Evolutionary conservation across 2,888 invertebrate species (phyloP).

Genomic region (Cosmorhoe ocellata): DNA sequence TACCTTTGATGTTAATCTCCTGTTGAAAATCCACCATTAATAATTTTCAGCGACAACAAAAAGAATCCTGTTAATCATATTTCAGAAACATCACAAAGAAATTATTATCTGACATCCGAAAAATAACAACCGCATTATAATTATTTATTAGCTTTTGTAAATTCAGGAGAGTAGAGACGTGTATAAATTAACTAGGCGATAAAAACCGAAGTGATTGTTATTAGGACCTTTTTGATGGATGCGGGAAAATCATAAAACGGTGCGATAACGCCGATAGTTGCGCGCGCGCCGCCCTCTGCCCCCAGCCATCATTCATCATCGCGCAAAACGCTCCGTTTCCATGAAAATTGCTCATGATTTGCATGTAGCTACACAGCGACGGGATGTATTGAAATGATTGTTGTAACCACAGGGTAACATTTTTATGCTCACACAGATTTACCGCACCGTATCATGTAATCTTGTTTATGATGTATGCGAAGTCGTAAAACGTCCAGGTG

Average conservation of each 20-base stretch:
- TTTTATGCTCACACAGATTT: constrained; percentile 42
- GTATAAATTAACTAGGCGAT: constrained; percentile 46
- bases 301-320: constrained; percentile 50
- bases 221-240: constrained; percentile 47
- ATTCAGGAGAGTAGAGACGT: constrained; percentile 43
- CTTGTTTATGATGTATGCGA: constrained; percentile 28
- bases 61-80: constrained; percentile 61
- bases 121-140: constrained; percentile 59
- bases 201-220: constrained; percentile 46
- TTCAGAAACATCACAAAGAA: constrained; percentile 59
- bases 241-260: constrained; percentile 53
- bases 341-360: constrained; percentile 57
- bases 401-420: constrained; percentile 36
- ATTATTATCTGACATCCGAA: constrained; percentile 58
- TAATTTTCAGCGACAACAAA: constrained; percentile 59
- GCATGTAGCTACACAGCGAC: constrained; percentile 46
- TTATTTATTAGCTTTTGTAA: constrained; percentile 50
- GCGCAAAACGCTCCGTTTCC: constrained; percentile 47
- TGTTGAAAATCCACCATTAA: constrained; percentile 62
- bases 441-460: constrained; percentile 32
- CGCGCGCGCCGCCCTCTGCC: constrained; percentile 40
- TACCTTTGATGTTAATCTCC: constrained; percentile 59
- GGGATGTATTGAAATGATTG: constrained; percentile 43
- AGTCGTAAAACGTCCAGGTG: constrained; percentile 29
- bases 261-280: constrained; percentile 54